These are phyloP conservation scores for Apoderus coryli DNA, from an alignment of 2,888 invertebrate species.

Conservation along the genomic window DNA sequence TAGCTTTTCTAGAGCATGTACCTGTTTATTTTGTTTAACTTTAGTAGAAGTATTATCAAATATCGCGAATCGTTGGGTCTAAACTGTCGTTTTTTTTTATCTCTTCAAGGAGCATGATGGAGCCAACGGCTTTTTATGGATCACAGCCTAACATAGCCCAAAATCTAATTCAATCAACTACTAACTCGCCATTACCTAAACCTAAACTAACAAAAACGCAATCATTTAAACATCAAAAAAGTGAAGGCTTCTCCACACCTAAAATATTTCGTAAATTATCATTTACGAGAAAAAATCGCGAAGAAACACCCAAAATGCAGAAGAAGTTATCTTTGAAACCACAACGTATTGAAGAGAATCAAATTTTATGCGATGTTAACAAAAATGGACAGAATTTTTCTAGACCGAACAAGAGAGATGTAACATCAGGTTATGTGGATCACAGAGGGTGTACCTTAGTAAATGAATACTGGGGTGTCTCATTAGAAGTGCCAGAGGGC, in stretches of 20 bases:
- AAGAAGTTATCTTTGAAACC: conserved; percentile 23
- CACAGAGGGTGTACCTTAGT: conserved; percentile 68
- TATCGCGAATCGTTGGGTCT: too few species aligned
- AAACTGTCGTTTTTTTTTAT: too few species aligned
- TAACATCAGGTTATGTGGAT: conserved; percentile 45
- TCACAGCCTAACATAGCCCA: conserved; percentile 34
- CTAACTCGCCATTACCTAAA: conserved; percentile 30
- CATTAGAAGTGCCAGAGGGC: conserved; percentile 74
- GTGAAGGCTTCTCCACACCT: conserved; percentile 24
- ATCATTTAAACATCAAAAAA: conserved; percentile 31
- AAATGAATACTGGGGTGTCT: conserved; percentile 83
- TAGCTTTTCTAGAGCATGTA: not conserved
- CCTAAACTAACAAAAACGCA: conserved; percentile 33
- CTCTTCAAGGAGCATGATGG: conserved; percentile 27
- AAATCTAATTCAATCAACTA: conserved; percentile 27
- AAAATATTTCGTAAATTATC: conserved; percentile 30
- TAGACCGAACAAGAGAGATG: conserved; percentile 30
- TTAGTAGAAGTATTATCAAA: conserved; percentile 9
- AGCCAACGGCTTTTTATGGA: conserved; percentile 30
- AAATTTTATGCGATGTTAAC: conserved; percentile 17
- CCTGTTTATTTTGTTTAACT: conserved; percentile 1
- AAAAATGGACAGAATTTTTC: conserved; percentile 24
- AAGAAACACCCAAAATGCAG: conserved; percentile 23
- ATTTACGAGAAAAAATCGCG: conserved; percentile 24
- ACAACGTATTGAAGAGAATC: conserved; percentile 21